Conservation (phyloP, 2,797 vertebrate genomes). For the Pseudocheirus occidentalis region DNA sequence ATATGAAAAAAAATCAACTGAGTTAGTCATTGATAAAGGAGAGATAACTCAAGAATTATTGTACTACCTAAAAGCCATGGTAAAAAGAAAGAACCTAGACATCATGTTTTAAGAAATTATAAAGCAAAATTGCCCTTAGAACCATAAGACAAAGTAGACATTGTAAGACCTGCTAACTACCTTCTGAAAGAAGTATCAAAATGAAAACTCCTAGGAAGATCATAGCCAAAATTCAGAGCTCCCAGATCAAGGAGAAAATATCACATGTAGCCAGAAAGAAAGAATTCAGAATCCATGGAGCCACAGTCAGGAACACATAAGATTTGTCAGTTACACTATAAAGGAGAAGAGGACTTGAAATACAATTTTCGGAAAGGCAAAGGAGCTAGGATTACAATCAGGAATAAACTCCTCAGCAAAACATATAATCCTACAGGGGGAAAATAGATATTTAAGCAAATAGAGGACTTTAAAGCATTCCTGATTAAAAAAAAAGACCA, state of each 20-base stretch:
- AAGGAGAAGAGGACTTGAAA: neutral
- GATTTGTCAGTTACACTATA: neutral
- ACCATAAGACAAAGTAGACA: too few relatives aligned
- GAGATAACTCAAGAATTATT: too few relatives aligned
- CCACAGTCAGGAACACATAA: neutral
- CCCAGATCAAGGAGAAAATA: neutral
- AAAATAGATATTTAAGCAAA: neutral
- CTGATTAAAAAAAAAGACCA: neutral
- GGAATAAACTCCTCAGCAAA: neutral
- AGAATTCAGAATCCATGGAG: neutral
- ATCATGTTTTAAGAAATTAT: too few relatives aligned
- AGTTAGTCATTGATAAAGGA: too few relatives aligned
- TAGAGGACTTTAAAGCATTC: neutral
- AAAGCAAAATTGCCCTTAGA: too few relatives aligned
- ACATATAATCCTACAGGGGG: neutral
- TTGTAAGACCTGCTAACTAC: too few relatives aligned
- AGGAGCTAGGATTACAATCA: neutral
- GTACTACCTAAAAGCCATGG: too few relatives aligned
- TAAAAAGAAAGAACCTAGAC: too few relatives aligned
- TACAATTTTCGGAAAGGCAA: neutral
- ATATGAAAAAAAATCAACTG: too few relatives aligned
- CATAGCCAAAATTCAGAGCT: too few relatives aligned
- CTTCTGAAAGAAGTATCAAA: too few relatives aligned
- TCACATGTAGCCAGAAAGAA: neutral
- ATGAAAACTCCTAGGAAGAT: too few relatives aligned